Conservation (phyloP, 2,113 vertebrate species). For the Cebus imitator region DNA sequence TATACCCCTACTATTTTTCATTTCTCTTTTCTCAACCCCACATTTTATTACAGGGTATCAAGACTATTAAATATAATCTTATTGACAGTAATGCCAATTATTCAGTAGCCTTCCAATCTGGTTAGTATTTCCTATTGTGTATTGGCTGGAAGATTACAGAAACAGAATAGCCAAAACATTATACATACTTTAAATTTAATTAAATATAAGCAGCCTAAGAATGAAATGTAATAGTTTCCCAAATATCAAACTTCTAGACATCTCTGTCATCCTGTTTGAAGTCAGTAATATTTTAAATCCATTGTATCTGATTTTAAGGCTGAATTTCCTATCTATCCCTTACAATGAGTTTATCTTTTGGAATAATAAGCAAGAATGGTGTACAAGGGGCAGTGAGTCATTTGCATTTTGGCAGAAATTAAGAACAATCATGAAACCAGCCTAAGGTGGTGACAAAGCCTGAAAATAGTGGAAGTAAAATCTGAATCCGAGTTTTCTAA, state of each 20-base stretch:
- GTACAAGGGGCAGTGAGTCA: not conserved
- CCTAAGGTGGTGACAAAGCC: not conserved
- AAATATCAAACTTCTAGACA: not conserved
- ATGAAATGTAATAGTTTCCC: not conserved
- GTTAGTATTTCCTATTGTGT: not conserved
- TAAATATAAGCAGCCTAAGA: not conserved
- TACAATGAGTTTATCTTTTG: not conserved
- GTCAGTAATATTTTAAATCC: not conserved
- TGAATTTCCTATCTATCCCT: not conserved
- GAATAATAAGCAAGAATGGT: conserved; percentile 26
- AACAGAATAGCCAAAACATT: not conserved
- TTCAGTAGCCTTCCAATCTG: not conserved
- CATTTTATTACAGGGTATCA: not conserved
- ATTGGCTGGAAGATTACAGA: not conserved
- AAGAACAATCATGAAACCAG: not conserved
- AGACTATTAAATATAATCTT: not conserved
- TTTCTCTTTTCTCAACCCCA: not conserved
- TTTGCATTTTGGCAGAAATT: conserved; percentile 14
- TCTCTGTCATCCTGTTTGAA: not conserved
- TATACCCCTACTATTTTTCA: not conserved
- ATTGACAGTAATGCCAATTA: not conserved
- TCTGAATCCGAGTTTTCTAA: not conserved
- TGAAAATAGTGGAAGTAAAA: not conserved
- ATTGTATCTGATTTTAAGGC: not conserved
- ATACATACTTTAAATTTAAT: not conserved